Conservation (phyloP, 2,797 vertebrate genomes). For the Sebastes aleutianus region DNA sequence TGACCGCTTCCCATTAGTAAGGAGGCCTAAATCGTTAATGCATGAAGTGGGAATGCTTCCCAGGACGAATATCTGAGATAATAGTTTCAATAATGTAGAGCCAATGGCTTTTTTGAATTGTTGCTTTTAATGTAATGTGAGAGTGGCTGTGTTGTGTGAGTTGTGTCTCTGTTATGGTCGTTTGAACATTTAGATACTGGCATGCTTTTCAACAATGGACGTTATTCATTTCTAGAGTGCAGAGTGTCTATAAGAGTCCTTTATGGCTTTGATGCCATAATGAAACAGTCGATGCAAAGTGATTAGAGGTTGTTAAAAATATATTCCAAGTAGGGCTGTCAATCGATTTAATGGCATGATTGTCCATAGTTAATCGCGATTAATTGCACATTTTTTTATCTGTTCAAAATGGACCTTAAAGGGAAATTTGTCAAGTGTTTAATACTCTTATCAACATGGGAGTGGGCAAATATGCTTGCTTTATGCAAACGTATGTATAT, state of each 20-base stretch:
- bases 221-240: background rate
- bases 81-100: slow-evolving; percentile 35
- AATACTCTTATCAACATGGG: too few species aligned
- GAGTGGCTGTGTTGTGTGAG: background rate
- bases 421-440: too few species aligned
- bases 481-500: too few species aligned
- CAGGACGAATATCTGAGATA: slow-evolving; percentile 24
- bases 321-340: background rate
- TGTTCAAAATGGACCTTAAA: too few species aligned
- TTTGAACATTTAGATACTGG: background rate
- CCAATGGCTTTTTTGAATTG: background rate
- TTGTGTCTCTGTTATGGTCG: background rate
- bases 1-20: slow-evolving; percentile 51
- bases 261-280: background rate
- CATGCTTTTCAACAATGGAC: background rate
- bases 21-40: slow-evolving; percentile 48
- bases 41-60: slow-evolving; percentile 37
- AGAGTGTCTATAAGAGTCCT: background rate
- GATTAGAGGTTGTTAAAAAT: background rate
- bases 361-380: too few species aligned
- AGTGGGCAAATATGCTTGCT: too few species aligned
- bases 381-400: too few species aligned
- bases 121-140: slow-evolving; percentile 9
- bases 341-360: too few species aligned
- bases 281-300: background rate